Evolutionary conservation across 2,113 vertebrate genomes (phyloP).

Genomic region (Muscicapa adusta): DNA sequence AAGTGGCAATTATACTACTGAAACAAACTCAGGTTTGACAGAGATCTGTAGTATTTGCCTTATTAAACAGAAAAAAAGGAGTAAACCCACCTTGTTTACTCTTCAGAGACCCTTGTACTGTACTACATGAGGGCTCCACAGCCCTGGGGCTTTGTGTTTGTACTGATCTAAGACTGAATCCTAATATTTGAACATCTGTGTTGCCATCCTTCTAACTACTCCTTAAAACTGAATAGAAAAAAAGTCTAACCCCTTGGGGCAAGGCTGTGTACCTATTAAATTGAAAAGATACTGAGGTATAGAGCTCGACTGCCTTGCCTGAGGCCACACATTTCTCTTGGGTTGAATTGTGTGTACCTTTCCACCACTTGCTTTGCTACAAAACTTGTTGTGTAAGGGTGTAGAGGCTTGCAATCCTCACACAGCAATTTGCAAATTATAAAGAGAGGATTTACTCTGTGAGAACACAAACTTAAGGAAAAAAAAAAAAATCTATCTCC

Average conservation of each 20-base stretch:
- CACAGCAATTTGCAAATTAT: neutral
- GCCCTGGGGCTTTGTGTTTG: neutral
- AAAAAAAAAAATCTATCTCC: neutral
- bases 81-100: constrained; percentile 3
- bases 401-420: neutral
- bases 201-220: neutral
- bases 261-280: neutral
- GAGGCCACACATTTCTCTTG: neutral
- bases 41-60: constrained; percentile 35
- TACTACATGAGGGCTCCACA: neutral
- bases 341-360: neutral
- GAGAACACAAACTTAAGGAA: neutral
- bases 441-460: neutral
- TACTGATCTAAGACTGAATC: constrained; percentile 4
- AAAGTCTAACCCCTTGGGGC: neutral
- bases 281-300: neutral
- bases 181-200: constrained; percentile 50
- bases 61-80: constrained; percentile 55
- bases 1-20: constrained; percentile 25
- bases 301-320: constrained; percentile 12
- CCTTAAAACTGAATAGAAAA: neutral
- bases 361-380: neutral
- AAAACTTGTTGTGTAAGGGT: neutral
- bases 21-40: constrained; percentile 42
- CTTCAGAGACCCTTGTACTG: neutral